Percentiles rank a stretch among this genome's conserved stretches.
Conservation (phyloP, 2,888 invertebrate genomes). For the Eutolmus rufibarbis region DNA sequence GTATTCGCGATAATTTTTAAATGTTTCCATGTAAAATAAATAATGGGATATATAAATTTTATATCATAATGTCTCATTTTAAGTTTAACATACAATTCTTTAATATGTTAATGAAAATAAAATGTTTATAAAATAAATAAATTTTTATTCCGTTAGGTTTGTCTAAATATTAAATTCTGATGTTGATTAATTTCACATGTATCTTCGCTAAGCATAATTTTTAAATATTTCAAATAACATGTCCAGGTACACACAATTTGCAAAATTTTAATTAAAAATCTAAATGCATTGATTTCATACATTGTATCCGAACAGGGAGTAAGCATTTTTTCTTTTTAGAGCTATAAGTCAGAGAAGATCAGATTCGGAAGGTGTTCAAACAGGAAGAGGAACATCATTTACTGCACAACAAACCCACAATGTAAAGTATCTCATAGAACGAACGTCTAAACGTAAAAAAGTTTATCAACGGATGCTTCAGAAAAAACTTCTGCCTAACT, state of each 20-base stretch:
- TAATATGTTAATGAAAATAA: too few species aligned
- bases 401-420: not conserved
- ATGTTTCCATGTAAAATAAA: too few species aligned
- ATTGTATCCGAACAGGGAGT: not conserved
- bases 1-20: too few species aligned
- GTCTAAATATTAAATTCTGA: too few species aligned
- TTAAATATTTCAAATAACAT: not conserved
- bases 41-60: too few species aligned
- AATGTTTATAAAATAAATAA: too few species aligned
- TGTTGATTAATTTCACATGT: too few species aligned
- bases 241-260: not conserved
- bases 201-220: too few species aligned
- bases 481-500: slow-evolving; percentile 26
- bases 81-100: too few species aligned
- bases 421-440: not conserved
- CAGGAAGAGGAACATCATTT: rapidly evolving
- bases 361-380: not conserved
- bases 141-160: too few species aligned
- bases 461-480: slow-evolving; percentile 33
- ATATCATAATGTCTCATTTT: too few species aligned
- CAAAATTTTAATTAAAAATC: not conserved
- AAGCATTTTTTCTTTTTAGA: not conserved
- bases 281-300: not conserved
- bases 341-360: too few species aligned
- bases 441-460: not conserved